These are phyloP conservation scores for Philaenus spumarius DNA, from an alignment of 1,140 invertebrate species.

Conservation along the genomic window DNA sequence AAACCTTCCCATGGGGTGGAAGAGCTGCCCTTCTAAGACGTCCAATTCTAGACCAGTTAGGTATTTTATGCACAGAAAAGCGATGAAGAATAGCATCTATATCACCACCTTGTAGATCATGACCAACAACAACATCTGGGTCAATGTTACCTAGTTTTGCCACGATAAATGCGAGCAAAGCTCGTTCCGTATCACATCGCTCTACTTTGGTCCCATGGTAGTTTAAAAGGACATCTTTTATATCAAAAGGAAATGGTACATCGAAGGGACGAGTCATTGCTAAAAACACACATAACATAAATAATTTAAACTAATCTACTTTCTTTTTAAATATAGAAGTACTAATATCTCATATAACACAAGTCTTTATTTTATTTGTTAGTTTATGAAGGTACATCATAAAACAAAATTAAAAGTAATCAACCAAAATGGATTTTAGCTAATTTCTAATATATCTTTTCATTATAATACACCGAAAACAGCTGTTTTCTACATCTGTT, in stretches of 20 bases:
- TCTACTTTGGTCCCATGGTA: constrained; percentile 68
- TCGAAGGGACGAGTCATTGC: constrained; percentile 73
- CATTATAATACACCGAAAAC: too few species aligned
- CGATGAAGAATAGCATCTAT: constrained; percentile 82
- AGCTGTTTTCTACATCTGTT: too few species aligned
- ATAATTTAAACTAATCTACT: too few species aligned
- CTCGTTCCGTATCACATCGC: constrained; percentile 76
- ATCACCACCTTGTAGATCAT: constrained; percentile 84
- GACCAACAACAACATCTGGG: constrained; percentile 90
- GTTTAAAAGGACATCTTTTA: constrained; percentile 53
- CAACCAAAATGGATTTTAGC: too few species aligned
- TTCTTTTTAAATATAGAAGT: too few species aligned
- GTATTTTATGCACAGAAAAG: constrained; percentile 60
- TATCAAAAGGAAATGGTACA: constrained; percentile 72
- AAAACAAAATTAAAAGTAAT: too few species aligned
- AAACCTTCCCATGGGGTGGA: constrained; percentile 36
- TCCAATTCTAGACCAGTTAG: constrained; percentile 87
- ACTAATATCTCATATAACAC: too few species aligned
- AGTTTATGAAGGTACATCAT: too few species aligned
- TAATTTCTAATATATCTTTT: too few species aligned
- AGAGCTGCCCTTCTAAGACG: constrained; percentile 62
- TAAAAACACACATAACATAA: constrained; percentile 31
- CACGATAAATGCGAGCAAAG: constrained; percentile 75
- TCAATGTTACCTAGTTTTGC: constrained; percentile 80
- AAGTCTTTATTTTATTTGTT: too few species aligned